Percentiles rank a stretch among this genome's conserved stretches.
Conservation (phyloP, 1,140 invertebrate genomes). For the Caenorhabditis inopinata region DNA sequence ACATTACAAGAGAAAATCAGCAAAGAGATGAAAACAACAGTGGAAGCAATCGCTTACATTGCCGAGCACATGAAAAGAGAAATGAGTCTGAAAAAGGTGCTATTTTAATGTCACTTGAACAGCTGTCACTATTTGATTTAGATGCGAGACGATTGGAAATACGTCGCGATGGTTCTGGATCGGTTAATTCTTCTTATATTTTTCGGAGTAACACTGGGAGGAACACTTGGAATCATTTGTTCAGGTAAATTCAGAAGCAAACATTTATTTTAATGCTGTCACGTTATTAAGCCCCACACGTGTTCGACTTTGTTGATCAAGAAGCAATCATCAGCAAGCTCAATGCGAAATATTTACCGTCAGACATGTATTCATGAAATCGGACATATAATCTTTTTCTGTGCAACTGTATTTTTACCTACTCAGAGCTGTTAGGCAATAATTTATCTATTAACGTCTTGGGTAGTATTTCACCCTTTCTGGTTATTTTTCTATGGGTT, state of each 20-base stretch:
- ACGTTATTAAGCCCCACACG: constrained; percentile 84
- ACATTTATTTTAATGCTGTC: too few species aligned
- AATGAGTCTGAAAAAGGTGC: constrained; percentile 82
- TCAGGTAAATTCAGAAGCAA: not conserved
- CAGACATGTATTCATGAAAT: constrained; percentile 7
- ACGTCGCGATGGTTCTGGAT: constrained; percentile 95
- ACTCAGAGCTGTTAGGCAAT: not conserved
- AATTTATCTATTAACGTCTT: not conserved
- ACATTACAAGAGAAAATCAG: constrained; percentile 34
- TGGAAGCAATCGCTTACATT: constrained; percentile 69
- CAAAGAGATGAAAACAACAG: constrained; percentile 63
- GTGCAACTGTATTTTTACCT: too few species aligned
- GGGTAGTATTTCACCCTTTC: not conserved
- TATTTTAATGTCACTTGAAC: not conserved
- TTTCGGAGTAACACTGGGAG: constrained; percentile 90
- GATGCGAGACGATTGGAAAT: constrained; percentile 99
- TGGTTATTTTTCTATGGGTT: not conserved
- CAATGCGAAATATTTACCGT: constrained; percentile 50
- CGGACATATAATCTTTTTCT: too few species aligned
- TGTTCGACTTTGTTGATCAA: constrained; percentile 97
- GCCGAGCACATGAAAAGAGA: constrained; percentile 68
- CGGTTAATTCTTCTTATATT: constrained; percentile 93
- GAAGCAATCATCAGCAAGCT: constrained; percentile 92
- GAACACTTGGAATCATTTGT: constrained; percentile 76
- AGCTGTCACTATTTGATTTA: constrained; percentile 69